Conservation (phyloP, 2,113 vertebrate species). For the Amblyopsis rosae region DNA sequence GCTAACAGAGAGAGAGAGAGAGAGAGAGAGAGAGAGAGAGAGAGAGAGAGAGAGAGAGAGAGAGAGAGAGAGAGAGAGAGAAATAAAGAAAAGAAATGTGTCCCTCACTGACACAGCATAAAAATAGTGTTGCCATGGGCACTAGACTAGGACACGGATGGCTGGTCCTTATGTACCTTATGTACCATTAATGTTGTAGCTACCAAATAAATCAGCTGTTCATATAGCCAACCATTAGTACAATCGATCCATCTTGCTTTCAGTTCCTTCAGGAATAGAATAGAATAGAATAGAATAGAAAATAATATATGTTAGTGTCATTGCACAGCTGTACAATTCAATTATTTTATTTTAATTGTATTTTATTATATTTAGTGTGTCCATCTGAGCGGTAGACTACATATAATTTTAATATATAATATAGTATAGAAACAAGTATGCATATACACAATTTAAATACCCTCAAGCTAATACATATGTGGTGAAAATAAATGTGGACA, state of each 20-base stretch:
- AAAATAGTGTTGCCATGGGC: slow-evolving; percentile 4
- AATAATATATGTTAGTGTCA: too few relatives aligned
- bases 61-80: slow-evolving; percentile 5
- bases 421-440: too few relatives aligned
- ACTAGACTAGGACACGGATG: background rate
- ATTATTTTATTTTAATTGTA: too few relatives aligned
- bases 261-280: slow-evolving; percentile 3
- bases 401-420: too few relatives aligned
- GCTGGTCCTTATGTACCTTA: slow-evolving; percentile 1
- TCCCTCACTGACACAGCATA: slow-evolving; percentile 11
- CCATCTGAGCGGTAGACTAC: too few relatives aligned
- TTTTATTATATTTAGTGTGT: too few relatives aligned
- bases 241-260: slow-evolving; percentile 34
- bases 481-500: too few relatives aligned
- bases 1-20: slow-evolving; percentile 13
- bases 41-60: background rate
- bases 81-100: slow-evolving; percentile 6
- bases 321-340: too few relatives aligned
- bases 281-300: too few relatives aligned
- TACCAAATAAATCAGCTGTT: slow-evolving; percentile 29
- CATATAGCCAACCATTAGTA: slow-evolving; percentile 23
- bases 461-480: too few relatives aligned
- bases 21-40: slow-evolving; percentile 1
- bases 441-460: too few relatives aligned
- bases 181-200: slow-evolving; percentile 9